Percentiles rank a stretch among this genome's conserved stretches.
Evolutionary conservation across 2,797 vertebrate species (phyloP).

Genomic region (Carapus acus): DNA sequence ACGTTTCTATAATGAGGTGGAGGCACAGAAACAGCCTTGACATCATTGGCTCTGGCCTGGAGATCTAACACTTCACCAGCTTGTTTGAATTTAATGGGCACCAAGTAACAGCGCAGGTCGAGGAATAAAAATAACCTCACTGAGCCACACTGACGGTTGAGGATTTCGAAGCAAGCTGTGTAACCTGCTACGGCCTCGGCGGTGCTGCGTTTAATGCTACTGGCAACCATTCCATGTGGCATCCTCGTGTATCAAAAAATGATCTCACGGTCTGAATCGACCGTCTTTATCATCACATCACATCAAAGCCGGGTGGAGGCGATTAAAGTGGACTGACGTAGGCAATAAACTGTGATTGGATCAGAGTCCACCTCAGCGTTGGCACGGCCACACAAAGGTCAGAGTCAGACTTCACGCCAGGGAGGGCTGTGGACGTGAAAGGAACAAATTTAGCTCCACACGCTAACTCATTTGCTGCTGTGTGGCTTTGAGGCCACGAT

Average conservation of each 20-base stretch:
- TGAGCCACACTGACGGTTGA: slow-evolving; percentile 4
- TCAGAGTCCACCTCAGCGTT: slow-evolving; percentile 47
- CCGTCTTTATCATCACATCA: slow-evolving; percentile 16
- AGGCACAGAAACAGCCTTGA: too few relatives aligned
- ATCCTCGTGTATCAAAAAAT: not conserved
- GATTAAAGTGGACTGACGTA: slow-evolving; percentile 28
- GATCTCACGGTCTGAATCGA: slow-evolving; percentile 5
- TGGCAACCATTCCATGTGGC: too few relatives aligned
- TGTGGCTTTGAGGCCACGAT: too few relatives aligned
- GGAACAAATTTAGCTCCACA: too few relatives aligned
- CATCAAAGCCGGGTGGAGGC: slow-evolving; percentile 5
- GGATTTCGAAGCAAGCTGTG: slow-evolving; percentile 11
- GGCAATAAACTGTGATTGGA: slow-evolving; percentile 33
- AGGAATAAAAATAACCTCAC: slow-evolving; percentile 6
- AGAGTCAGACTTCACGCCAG: too few relatives aligned
- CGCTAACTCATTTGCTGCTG: too few relatives aligned
- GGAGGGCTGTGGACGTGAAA: too few relatives aligned
- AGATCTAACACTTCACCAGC: too few relatives aligned
- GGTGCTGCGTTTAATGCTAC: too few relatives aligned
- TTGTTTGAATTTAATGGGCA: slow-evolving; percentile 7
- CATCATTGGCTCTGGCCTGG: too few relatives aligned
- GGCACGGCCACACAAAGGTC: not conserved
- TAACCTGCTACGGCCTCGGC: not conserved
- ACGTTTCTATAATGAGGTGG: too few relatives aligned
- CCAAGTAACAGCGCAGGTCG: slow-evolving; percentile 40